Conservation (phyloP, 2,113 vertebrate genomes). For the Albula glossodonta region DNA sequence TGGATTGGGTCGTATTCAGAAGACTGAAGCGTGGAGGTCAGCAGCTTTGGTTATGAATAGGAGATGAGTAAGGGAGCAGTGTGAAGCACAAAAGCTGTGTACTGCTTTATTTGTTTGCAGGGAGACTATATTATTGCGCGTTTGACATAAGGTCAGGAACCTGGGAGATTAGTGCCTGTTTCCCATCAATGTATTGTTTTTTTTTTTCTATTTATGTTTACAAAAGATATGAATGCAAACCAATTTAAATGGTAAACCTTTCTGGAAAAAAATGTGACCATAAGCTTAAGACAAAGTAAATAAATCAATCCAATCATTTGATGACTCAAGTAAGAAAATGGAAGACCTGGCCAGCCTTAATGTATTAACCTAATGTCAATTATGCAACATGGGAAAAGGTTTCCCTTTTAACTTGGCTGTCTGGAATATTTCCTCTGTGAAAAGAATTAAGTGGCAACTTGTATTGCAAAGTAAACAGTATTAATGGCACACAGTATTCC, state of each 20-base stretch:
- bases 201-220: conserved; percentile 51
- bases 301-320: conserved; percentile 80
- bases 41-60: neutral
- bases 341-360: conserved; percentile 78
- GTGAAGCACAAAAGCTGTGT: neutral
- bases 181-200: conserved; percentile 65
- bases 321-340: conserved; percentile 74
- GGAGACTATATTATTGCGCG: conserved; percentile 23
- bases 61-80: neutral
- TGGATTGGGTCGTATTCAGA: no score
- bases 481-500: no score
- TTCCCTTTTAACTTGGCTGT: conserved; percentile 69
- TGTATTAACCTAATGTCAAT: conserved; percentile 76
- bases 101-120: conserved; percentile 43
- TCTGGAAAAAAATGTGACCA: conserved; percentile 59
- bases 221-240: conserved; percentile 53
- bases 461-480: neutral
- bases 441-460: conserved; percentile 46
- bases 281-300: conserved; percentile 70
- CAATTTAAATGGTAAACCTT: conserved; percentile 75
- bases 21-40: neutral
- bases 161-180: conserved; percentile 61
- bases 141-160: conserved; percentile 62
- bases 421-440: conserved; percentile 71
- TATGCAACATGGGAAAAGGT: conserved; percentile 56